A percentile compares a stretch with the other conserved stretches of the same genome.
Conservation (phyloP, 2,113 vertebrate species). For the Genyomyrus donnyi region DNA sequence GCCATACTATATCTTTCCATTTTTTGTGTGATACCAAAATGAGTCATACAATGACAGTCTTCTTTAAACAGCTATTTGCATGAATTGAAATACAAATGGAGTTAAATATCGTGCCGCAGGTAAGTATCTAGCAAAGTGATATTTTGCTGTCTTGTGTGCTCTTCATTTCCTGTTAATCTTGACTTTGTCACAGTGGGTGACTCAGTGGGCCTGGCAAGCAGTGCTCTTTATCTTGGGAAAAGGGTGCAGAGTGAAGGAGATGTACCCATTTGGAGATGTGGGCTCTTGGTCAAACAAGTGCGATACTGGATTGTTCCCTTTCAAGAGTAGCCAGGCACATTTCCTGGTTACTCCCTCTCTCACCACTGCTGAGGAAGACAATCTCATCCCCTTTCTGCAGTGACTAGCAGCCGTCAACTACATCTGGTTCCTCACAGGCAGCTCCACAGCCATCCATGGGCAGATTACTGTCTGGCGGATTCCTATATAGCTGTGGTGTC, state of each 20-base stretch:
- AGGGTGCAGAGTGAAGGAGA: not conserved
- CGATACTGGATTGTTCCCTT: not conserved
- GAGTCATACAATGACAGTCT: not conserved
- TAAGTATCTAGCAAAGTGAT: not conserved
- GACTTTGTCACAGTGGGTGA: not conserved
- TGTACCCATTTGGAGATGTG: not conserved
- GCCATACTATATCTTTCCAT: not conserved
- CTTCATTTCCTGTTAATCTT: not conserved
- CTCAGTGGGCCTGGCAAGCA: not conserved
- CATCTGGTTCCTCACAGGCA: not conserved
- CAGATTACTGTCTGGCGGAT: not conserved
- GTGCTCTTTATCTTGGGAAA: not conserved
- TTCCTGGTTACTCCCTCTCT: not conserved
- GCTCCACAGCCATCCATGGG: not conserved
- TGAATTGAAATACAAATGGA: not conserved
- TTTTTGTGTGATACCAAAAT: not conserved
- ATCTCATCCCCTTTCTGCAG: not conserved
- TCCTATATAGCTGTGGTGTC: not conserved
- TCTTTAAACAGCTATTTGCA: not conserved
- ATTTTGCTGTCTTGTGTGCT: not conserved
- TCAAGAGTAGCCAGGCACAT: not conserved
- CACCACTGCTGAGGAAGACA: not conserved
- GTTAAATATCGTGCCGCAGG: not conserved
- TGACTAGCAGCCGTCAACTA: not conserved
- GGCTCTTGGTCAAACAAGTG: not conserved